phyloP scores from a whole-genome alignment of 2,888 invertebrate genomes.

The Eupithecia tripunctaria region DNA sequence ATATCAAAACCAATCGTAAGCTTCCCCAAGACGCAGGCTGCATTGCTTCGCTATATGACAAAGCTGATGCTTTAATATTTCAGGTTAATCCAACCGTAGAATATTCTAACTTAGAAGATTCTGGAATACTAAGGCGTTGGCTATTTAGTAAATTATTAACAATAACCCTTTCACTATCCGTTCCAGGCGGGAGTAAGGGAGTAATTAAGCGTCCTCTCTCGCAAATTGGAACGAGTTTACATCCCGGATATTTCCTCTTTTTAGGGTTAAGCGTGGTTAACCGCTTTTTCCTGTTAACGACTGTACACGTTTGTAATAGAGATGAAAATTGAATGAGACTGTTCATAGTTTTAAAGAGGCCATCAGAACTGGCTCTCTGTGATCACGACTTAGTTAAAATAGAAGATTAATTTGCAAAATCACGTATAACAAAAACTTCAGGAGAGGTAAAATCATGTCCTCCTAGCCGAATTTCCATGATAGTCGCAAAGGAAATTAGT shows the following conservation, averaged over 20 bases:
- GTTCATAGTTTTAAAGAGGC: not conserved
- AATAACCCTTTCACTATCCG: slow-evolving; percentile 60
- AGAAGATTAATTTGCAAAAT: not conserved
- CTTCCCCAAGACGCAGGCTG: too few species aligned
- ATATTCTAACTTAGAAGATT: slow-evolving; percentile 1
- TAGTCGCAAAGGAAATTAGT: too few species aligned
- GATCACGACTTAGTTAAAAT: not conserved
- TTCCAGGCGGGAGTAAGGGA: slow-evolving; percentile 50
- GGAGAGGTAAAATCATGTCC: too few species aligned
- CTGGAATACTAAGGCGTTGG: slow-evolving; percentile 35
- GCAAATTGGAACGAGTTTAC: slow-evolving; percentile 51
- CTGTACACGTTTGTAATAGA: not conserved
- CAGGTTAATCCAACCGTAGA: not conserved
- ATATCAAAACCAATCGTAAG: too few species aligned
- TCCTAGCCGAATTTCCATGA: too few species aligned
- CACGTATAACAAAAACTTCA: too few species aligned
- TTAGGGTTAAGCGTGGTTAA: slow-evolving; percentile 11
- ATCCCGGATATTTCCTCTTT: slow-evolving; percentile 18
- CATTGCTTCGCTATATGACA: too few species aligned
- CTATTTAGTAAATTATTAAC: slow-evolving; percentile 63
- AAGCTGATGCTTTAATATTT: too few species aligned
- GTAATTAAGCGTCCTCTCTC: slow-evolving; percentile 65
- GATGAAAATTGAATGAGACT: not conserved
- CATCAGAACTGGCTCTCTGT: not conserved
- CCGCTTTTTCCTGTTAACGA: not conserved